phyloP scores from a whole-genome alignment of 2,888 invertebrate species.

The Teleogryllus oceanicus region DNA sequence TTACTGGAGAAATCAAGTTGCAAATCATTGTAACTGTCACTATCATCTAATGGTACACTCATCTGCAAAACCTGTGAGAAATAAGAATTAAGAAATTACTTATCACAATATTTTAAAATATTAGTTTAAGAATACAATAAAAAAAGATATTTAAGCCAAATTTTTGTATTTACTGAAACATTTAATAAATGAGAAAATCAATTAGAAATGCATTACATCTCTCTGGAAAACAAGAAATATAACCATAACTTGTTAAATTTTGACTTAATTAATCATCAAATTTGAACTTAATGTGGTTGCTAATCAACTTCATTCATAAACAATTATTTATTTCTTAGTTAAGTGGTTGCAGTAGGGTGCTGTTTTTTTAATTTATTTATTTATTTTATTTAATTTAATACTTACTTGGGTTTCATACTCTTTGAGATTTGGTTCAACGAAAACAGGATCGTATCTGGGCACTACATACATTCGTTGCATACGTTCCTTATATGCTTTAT shows the following conservation, averaged over 20 bases:
- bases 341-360: too few species aligned
- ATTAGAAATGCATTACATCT: too few species aligned
- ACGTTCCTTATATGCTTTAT: conserved; percentile 82
- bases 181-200: too few species aligned
- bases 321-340: too few species aligned
- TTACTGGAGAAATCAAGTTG: conserved; percentile 83
- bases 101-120: not conserved
- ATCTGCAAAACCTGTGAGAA: conserved; percentile 70
- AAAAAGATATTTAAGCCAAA: not conserved
- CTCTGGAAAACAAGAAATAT: too few species aligned
- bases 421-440: conserved; percentile 71
- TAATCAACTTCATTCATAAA: too few species aligned
- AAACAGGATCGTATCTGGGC: conserved; percentile 68
- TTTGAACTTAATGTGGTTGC: too few species aligned
- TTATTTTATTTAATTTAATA: conserved; percentile 18
- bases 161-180: too few species aligned
- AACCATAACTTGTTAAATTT: too few species aligned
- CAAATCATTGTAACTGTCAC: conserved; percentile 70
- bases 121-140: not conserved
- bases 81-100: conserved; percentile 27
- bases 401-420: conserved; percentile 87
- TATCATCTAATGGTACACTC: conserved; percentile 84
- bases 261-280: too few species aligned
- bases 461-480: conserved; percentile 70
- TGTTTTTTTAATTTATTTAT: too few species aligned